Evolutionary conservation across 1,140 invertebrate genomes (phyloP), one percentile per base, ranked within the genome.

Genomic region (Meteorus sp.): DNA sequence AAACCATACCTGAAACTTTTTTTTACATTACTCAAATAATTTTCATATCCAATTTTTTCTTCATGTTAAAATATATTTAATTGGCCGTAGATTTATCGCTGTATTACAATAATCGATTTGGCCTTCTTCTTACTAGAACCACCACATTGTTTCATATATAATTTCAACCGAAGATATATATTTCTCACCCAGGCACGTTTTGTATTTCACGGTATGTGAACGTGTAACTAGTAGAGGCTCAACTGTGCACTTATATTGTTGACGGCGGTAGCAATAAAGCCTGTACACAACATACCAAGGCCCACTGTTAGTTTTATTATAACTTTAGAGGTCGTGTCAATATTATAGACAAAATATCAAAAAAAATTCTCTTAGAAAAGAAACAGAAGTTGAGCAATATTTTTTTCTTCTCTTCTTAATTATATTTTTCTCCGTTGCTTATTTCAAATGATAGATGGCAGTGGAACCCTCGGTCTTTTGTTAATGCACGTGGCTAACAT

Each of bases 121-220:
- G 35, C 35, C 35, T 39, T 39, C 35, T 11, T 4, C 8, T 20
- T 44, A 44, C 22, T 5, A 1, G 1, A 2, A 19, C 20, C 41
- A 3, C 22, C 15, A 44, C 41, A 44, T 20, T 20, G 4, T 44
- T 44, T n/a, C n/a, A n/a, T n/a, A n/a, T n/a, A n/a, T n/a, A n/a
- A n/a, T n/a, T n/a, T n/a, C n/a, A n/a, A n/a, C n/a, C n/a, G n/a
- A n/a, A n/a, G n/a, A n/a, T n/a, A n/a, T n/a, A n/a, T n/a, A n/a
- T 20, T 44, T 44, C 19, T 44, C 41, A 17, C 17, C 8, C n/a
- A 31, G 29, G 7, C 15, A 44, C 41, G 41, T 20, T 44, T 44
- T 44, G 41, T 44, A 44, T 44, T 44, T 44, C 41, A 44, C 41
- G 41, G 41, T 44, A 7, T 20, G 41, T 19, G 41, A 19, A 39